Evolutionary conservation across 2,113 vertebrate genomes (phyloP).

Genomic region (Pitta sordida): DNA sequence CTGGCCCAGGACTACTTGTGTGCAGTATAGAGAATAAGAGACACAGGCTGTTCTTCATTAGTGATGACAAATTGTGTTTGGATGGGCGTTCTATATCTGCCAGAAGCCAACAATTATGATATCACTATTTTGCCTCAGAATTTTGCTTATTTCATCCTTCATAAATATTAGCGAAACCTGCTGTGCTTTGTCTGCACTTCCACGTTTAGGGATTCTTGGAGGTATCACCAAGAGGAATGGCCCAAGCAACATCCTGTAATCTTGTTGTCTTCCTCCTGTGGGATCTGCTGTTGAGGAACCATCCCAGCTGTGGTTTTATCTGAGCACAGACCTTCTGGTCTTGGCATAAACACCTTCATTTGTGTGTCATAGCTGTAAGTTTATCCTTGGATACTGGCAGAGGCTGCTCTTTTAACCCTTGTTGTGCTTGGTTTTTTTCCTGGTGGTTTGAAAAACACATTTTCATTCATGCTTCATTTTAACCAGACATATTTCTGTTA

Average conservation of each 20-base stretch:
- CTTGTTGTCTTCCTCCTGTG: background rate
- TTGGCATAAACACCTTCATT: background rate
- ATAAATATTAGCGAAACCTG: background rate
- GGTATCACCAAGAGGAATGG: background rate
- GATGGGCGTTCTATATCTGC: background rate
- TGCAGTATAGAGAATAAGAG: accelerated
- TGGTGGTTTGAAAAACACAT: background rate
- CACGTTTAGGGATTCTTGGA: accelerated
- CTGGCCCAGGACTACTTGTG: background rate
- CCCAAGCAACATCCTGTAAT: background rate
- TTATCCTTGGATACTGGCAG: background rate
- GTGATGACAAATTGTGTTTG: background rate
- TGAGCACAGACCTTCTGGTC: background rate
- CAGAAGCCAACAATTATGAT: background rate
- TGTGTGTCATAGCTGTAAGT: background rate
- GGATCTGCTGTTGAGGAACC: background rate
- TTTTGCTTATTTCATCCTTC: background rate
- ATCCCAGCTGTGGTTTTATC: background rate
- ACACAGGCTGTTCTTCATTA: background rate
- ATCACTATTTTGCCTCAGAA: background rate
- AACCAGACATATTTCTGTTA: background rate
- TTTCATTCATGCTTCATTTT: background rate
- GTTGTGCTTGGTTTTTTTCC: background rate
- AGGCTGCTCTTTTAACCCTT: background rate
- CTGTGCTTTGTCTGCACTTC: background rate